Evolutionary conservation across 2,797 vertebrate species (phyloP).

Genomic region (Odontamblyopus rebecca): DNA sequence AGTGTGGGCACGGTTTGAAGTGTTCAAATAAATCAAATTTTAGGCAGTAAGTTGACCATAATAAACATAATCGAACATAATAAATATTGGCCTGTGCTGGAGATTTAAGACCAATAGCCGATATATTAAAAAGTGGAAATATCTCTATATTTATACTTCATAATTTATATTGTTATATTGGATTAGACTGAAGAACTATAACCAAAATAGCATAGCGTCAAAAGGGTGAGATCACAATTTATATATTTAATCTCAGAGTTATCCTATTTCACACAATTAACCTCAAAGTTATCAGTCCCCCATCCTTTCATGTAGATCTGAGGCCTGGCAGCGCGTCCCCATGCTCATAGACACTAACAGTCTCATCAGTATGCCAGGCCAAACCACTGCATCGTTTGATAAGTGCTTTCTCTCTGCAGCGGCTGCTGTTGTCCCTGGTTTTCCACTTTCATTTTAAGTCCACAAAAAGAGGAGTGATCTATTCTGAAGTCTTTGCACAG

Average conservation of each 20-base stretch:
- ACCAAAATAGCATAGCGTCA: too few relatives aligned
- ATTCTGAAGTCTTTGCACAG: conserved; percentile 40
- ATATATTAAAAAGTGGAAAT: too few relatives aligned
- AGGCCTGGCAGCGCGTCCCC: not conserved
- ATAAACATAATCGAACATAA: too few relatives aligned
- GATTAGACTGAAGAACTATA: too few relatives aligned
- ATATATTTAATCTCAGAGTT: too few relatives aligned
- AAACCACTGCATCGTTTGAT: conserved; percentile 56
- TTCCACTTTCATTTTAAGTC: conserved; percentile 25
- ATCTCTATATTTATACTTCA: not conserved
- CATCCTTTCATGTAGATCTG: conserved; percentile 16
- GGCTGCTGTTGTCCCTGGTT: conserved; percentile 35
- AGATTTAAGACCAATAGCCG: too few relatives aligned
- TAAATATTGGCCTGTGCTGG: too few relatives aligned
- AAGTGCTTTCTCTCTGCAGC: conserved; percentile 52
- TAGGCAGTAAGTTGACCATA: too few relatives aligned
- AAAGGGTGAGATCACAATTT: too few relatives aligned
- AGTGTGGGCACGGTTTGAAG: too few relatives aligned
- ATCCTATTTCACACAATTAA: not conserved
- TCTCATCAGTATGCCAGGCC: conserved; percentile 65
- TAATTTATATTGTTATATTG: not conserved
- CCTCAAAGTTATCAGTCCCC: not conserved
- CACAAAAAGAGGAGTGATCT: conserved; percentile 40
- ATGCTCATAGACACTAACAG: conserved; percentile 24
- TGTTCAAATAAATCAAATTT: too few relatives aligned